Evolutionary conservation across 2,888 invertebrate genomes (phyloP), one percentile per base, ranked within the genome.

Genomic region (Acronicta leporina): DNA sequence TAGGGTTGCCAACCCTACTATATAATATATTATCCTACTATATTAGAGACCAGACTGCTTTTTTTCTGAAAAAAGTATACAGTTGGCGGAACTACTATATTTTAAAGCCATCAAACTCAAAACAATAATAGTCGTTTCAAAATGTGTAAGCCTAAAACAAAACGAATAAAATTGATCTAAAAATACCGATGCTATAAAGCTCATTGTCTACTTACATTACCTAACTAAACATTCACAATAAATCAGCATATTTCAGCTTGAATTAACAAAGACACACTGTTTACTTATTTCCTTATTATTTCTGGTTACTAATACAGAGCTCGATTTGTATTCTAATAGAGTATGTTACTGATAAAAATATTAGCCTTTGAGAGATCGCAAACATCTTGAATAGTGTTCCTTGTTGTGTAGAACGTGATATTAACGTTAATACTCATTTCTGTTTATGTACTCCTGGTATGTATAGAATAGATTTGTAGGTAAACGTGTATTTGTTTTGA

Each of bases 231-330:
- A 45, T 51, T 54, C 40, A 44, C 44, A 53, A 60, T 68, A 57
- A 60, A 68, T 71, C 53, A 57, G 6, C 48, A 7, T 16, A 42
- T 51, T 60, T 60, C 11, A 33, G 14, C 47, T 45, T 48, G 45
- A 38, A 14, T 30, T 49, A 13, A 64, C 20, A 47, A 8, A 14
- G 44, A 41, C 54, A 35, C 54, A 40, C 44, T 60, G 51, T 72
- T 49, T 41, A 41, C 13, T 11, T 54, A 48, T 49, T 73, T 66
- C 62, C 66, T 51, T 54, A 55, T 20, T 20, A 20, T 68, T 46
- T 53, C 40, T 59, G 35, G 38, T 13, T 57, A 74, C 43, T 60
- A 62, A 72, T 65, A 68, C 38, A 63, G 43, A 47, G 15, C 5
- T 25, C 14, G 41, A 46, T 51, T 51, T 67, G 45, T 66, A 46